Conservation (phyloP, 2,797 vertebrate species). For the Acridotheres tristis region DNA sequence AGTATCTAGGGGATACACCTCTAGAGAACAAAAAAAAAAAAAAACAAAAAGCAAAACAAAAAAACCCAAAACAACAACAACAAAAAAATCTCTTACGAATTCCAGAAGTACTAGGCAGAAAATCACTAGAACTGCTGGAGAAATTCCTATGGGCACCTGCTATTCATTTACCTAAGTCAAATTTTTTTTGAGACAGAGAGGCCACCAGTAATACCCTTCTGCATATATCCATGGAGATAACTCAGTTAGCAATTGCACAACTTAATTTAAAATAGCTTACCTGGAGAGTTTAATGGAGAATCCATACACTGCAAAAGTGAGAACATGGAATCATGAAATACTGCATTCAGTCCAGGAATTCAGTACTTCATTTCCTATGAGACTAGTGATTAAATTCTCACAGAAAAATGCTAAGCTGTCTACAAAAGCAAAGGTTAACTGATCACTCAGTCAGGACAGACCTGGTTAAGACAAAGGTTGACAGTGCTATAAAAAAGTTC, state of each 20-base stretch:
- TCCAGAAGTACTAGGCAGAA: not conserved
- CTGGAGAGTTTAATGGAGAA: not conserved
- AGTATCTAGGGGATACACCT: not conserved
- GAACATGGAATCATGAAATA: not conserved
- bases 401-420: not conserved
- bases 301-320: not conserved
- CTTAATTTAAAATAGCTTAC: not conserved
- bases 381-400: not conserved
- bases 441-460: not conserved
- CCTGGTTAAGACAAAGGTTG: not conserved
- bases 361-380: slow-evolving; percentile 4
- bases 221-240: not conserved
- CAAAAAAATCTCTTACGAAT: not conserved
- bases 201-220: not conserved
- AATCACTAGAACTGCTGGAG: not conserved
- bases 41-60: no score
- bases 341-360: not conserved
- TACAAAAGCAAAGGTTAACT: not conserved
- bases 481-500: not conserved
- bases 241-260: not conserved
- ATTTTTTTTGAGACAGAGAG: not conserved
- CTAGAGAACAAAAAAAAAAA: not conserved
- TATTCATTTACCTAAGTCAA: not conserved
- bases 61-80: no score
- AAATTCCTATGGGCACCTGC: not conserved